Base-by-base conservation (phyloP, 2,888 invertebrate genomes). In the Tipula vernalis region DNA sequence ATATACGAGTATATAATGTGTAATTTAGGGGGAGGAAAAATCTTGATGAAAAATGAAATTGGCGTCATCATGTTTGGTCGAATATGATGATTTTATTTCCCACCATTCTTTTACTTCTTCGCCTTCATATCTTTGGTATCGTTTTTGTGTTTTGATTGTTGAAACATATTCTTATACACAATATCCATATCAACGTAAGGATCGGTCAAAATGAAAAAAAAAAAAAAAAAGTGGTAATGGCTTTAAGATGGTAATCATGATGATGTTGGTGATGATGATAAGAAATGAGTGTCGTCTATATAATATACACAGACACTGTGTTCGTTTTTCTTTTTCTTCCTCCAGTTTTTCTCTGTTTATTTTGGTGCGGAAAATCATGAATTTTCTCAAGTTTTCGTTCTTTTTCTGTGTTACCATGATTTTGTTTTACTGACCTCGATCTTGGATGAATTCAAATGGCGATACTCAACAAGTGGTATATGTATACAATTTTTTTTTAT, bases 381-480 rank as follows among this genome's bases (percentile, higher is more conserved):
- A 57, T 71, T 71, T 71, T 71, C 71, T 71, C 71, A 71, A 71
- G 71, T 71, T 71, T 71, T 71, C 10, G 28, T 71, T 71, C 8
- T 15, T 51, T 51, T 51, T 28, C 28, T 28, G 28, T 47, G 13
- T 18, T 71, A 71, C 71, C 71, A 71, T 71, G 71, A 28, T 18
- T 71, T 71, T 28, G 71, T 71, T 71, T 71, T 71, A 71, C 71
- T 71, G 71, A 71, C 71, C 71, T 28, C 71, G 71, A 71, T 71
- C 71, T 71, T 71, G 71, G 71, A 71, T 71, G 71, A 71, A 71
- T 71, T 71, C n/a, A 71, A 71, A 71, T 71, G 71, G 71, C 71
- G 18, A 28, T 28, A 28, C 71, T 71, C 71, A 71, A 71, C 71
- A 71, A 71, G 71, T 71, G 71, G 71, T 18, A 71, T 12, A 51